Base-by-base conservation (phyloP, 2,888 invertebrate genomes). In the Siphlonurus alternatus region DNA sequence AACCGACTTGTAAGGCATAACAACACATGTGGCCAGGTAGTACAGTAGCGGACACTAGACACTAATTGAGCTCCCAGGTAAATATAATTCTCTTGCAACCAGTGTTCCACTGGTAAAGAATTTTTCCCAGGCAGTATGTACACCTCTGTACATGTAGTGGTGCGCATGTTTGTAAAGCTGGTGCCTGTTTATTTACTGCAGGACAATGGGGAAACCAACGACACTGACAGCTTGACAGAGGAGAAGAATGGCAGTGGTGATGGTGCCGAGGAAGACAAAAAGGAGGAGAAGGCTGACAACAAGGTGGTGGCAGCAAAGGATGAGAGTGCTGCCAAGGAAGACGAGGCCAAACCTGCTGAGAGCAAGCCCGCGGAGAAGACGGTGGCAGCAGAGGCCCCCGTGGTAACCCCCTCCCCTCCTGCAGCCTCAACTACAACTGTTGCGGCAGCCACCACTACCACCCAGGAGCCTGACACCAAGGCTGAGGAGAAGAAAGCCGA, bases 211-310 rank as follows among this genome's bases (percentile, higher is more conserved):
- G 38, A 38, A 15, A 38, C 38, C 38, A 38, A 5, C 5, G 38
- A 38, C 15, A 15, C 5, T 38, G 38, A 15, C 15, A 38, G 38
- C 38, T 38, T 15, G 5, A 38, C 38, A 38, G 15, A 38, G 38
- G 7, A n/a, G n/a, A n/a, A n/a, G n/a, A n/a, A n/a, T n/a, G n/a
- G n/a, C n/a, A n/a, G n/a, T n/a, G n/a, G n/a, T n/a, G n/a, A n/a
- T 23, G 25, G 62, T 23, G 62, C 54, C 5, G 22, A 20, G 2
- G 62, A 62, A 10, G 62, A 62, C 23, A 56, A 56, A 1, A 10
- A 56, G 23, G 59, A 62, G 18, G 62, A 62, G 23, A 62, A 63
- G 19, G 59, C 56, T 25, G 63, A 63, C 25, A 63, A 59, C 51
- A 59, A 59, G 19, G 63, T 56, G 1, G 63, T 51, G 15, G 59